Evolutionary conservation across 2,113 vertebrate genomes (phyloP).

Genomic region (crab-eating macaque (Macaca fascicularis)): DNA sequence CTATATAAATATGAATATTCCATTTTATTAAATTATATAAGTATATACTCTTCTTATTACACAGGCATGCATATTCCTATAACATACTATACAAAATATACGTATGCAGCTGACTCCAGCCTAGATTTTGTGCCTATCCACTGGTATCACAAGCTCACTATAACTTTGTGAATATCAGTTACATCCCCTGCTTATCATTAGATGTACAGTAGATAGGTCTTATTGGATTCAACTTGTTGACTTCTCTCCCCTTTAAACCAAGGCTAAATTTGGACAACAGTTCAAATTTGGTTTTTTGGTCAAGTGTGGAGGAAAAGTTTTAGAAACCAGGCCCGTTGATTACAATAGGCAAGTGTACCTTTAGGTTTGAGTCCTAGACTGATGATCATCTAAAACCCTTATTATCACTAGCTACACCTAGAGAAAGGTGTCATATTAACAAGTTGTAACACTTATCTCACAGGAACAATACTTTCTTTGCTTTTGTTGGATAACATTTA

Average conservation of each 20-base stretch:
- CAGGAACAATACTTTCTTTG: constrained; percentile 65
- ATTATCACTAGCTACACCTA: background rate
- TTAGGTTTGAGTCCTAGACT: background rate
- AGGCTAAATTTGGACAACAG: background rate
- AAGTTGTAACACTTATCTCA: background rate
- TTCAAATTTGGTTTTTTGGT: constrained; percentile 37
- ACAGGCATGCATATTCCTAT: background rate
- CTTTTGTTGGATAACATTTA: constrained; percentile 73
- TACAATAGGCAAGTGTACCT: background rate
- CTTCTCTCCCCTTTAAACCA: background rate
- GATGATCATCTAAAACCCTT: background rate
- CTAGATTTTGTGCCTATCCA: background rate
- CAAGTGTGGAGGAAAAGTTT: background rate
- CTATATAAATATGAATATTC: background rate
- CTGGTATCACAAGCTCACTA: background rate
- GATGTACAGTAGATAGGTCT: background rate
- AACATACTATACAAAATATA: background rate
- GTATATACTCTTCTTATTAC: background rate
- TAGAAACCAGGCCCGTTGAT: constrained; percentile 5
- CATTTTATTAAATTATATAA: background rate
- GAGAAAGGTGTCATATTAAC: constrained; percentile 4
- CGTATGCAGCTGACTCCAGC: background rate
- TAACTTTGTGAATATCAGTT: background rate
- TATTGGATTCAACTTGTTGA: background rate
- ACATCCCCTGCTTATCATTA: background rate